phyloP scores from a whole-genome alignment of 2,797 vertebrate species.

The Bucorvus abyssinicus region DNA sequence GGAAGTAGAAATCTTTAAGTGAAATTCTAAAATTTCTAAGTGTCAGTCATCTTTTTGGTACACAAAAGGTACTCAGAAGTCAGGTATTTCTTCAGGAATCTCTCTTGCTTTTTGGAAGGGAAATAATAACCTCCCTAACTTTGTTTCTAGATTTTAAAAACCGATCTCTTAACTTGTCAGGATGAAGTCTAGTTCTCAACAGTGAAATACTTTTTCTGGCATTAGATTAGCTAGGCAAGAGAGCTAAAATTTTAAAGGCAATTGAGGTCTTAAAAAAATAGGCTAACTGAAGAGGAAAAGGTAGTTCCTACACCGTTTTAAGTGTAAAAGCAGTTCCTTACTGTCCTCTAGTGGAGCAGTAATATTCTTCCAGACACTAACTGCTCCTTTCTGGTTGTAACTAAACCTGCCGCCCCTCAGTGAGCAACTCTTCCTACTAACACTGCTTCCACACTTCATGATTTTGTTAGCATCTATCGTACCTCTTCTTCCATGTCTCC shows the following conservation, averaged over 20 bases:
- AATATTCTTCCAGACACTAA: background rate
- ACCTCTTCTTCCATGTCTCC: background rate
- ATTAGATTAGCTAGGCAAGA: background rate
- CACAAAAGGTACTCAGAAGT: background rate
- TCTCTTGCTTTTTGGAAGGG: background rate
- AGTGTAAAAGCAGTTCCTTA: conserved; percentile 44
- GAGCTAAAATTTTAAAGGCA: background rate
- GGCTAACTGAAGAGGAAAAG: background rate
- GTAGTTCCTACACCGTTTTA: background rate
- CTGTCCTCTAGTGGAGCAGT: conserved; percentile 67
- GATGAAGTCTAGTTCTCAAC: background rate
- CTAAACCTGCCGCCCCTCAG: background rate
- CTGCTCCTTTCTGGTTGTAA: background rate
- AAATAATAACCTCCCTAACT: background rate
- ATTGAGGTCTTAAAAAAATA: background rate
- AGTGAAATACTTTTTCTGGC: background rate
- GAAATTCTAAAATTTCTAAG: background rate
- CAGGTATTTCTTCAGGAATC: background rate
- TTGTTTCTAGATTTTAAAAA: background rate
- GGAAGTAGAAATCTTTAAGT: background rate
- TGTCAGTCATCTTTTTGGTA: background rate
- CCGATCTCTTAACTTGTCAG: background rate
- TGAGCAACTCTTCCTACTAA: background rate
- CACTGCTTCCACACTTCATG: background rate
- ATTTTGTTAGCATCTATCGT: background rate